These are phyloP conservation scores for Patella pellucida DNA, from an alignment of 2,888 invertebrate species.

Conservation along the genomic window DNA sequence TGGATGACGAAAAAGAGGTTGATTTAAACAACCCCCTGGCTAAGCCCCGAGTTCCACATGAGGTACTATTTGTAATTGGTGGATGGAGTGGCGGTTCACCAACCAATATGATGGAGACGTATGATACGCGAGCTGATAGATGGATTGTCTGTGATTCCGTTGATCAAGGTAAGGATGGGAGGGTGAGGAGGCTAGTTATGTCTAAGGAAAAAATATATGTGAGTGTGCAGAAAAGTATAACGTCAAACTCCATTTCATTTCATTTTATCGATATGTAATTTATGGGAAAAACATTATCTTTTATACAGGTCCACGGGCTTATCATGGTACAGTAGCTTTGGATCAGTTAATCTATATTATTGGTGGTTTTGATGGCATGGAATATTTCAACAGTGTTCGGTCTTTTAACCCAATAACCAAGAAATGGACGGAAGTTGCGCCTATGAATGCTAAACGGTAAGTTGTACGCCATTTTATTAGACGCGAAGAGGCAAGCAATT, in stretches of 20 bases:
- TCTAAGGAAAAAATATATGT: neutral
- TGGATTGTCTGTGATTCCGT: slow-evolving; percentile 63
- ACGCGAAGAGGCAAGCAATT: neutral
- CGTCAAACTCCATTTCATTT: neutral
- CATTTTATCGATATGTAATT: neutral
- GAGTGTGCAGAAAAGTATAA: too few relatives aligned
- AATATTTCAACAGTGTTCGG: slow-evolving; percentile 88
- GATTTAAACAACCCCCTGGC: slow-evolving; percentile 75
- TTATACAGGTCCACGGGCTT: slow-evolving; percentile 83
- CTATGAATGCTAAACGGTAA: slow-evolving; percentile 82
- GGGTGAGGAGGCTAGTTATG: neutral
- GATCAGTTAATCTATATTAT: slow-evolving; percentile 88
- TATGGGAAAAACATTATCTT: neutral
- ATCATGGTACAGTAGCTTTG: slow-evolving; percentile 92
- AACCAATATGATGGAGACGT: slow-evolving; percentile 76
- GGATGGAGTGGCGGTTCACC: slow-evolving; percentile 83
- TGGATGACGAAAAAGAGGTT: slow-evolving; percentile 81
- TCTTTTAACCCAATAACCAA: slow-evolving; percentile 89
- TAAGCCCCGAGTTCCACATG: slow-evolving; percentile 79
- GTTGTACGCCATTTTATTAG: neutral
- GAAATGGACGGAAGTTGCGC: slow-evolving; percentile 86
- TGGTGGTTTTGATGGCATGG: slow-evolving; percentile 93
- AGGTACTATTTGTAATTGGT: slow-evolving; percentile 73
- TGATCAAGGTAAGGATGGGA: slow-evolving; percentile 46
- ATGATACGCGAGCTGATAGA: slow-evolving; percentile 69